Evolutionary conservation across 2,113 vertebrate genomes (phyloP), one percentile per base, ranked within the genome.

Genomic region (Clupea harengus): DNA sequence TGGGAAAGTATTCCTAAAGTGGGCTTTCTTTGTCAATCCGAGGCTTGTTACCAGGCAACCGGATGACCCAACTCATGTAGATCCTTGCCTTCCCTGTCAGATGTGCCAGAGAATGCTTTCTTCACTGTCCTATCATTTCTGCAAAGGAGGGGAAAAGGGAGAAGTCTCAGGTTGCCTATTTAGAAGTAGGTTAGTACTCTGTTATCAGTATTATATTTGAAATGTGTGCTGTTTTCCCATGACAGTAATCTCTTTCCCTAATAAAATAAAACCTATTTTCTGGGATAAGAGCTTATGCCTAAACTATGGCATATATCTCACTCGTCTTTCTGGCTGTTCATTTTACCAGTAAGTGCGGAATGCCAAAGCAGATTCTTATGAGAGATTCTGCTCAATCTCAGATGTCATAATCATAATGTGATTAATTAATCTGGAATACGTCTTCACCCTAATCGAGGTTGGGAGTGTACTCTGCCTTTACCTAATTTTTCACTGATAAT

Each of bases 21-120:
- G 94, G 91, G 93, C 92, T 95, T 94, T 94, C 92, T 96, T 96
- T 96, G 94, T 96, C 95, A 95, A 93, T 95, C 94, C 45, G 20
- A 86, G 91, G 85, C 89, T 92, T 0, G 95, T 97, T 96, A 95
- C 95, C 92, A 95, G 93, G 96, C 95, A 97, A 97, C 96, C 92
- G 89, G 91, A 89, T 96, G 94, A 94, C 94, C 93, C 91, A 90
- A 91, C 90, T 92, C 87, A 87, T 87, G 88, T 86, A 90, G 57
- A 91, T 89, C 89, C 85, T 87, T 88, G 85, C 86, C 88, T 75
- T 80, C 85, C 87, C 89, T 93, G 91, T 95, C 85, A 93, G 85
- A 88, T 44, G 87, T 90, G 92, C 83, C 92, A 92, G 64, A 81
- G 90, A 92, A 91, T 90, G 92, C 90, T 93, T 94, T 91, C 72